Percentiles rank a stretch among this genome's conserved stretches.
These are phyloP conservation scores for Prosapia bicincta DNA, from an alignment of 2,888 invertebrate species.

Conservation along the genomic window DNA sequence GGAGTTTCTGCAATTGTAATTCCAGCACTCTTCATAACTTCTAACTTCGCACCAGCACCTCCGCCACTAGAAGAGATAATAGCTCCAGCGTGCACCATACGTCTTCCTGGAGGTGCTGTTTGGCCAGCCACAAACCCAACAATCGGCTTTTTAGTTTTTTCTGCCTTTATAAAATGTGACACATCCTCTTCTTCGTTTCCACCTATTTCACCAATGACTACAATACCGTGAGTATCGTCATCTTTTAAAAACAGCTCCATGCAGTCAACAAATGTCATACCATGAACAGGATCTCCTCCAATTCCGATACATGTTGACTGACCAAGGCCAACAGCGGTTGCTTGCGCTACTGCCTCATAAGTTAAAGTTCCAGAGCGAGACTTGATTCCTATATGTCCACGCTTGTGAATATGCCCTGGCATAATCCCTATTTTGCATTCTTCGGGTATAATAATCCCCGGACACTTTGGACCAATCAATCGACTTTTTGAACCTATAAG, in stretches of 20 bases:
- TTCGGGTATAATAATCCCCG: conserved; percentile 95
- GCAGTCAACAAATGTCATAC: conserved; percentile 98
- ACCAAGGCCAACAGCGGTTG: conserved; percentile 85
- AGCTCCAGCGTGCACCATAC: conserved; percentile 99
- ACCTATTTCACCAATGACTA: conserved; percentile 98
- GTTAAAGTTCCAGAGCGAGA: conserved; percentile 97
- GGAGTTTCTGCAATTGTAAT: no score
- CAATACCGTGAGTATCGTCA: conserved; percentile 91
- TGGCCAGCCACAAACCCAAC: conserved; percentile 98
- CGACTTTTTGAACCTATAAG: conserved; percentile 87
- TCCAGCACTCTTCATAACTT: conserved; percentile 65
- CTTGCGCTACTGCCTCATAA: conserved; percentile 98
- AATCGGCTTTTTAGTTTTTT: conserved; percentile 86
- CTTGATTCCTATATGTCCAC: conserved; percentile 90
- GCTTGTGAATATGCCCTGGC: conserved; percentile 97
- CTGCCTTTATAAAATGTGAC: conserved; percentile 55
- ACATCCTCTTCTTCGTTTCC: conserved; percentile 97
- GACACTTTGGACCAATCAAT: conserved; percentile 97
- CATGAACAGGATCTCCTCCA: conserved; percentile 99
- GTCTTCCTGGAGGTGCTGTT: conserved; percentile 96
- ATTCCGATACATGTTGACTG: conserved; percentile 98
- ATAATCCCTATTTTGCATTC: conserved; percentile 99
- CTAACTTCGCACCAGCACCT: conserved; percentile 96
- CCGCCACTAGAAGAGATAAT: conserved; percentile 99
- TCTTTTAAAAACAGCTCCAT: conserved; percentile 93